These are phyloP conservation scores for Tautogolabrus adspersus DNA, from an alignment of 2,113 vertebrate genomes.

Conservation along the genomic window DNA sequence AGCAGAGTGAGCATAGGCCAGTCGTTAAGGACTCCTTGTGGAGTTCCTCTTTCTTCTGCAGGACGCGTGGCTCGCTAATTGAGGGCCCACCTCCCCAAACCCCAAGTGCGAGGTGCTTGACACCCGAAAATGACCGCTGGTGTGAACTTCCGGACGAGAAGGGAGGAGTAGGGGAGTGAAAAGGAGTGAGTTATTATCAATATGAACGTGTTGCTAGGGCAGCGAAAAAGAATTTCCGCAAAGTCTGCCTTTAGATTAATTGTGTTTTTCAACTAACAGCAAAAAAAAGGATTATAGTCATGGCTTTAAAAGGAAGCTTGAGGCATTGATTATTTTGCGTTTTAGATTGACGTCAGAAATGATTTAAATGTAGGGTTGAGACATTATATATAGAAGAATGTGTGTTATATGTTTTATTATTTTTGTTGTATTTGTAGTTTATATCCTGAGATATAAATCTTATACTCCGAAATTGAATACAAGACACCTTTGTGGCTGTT, in stretches of 20 bases:
- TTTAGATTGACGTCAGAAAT: too few species aligned
- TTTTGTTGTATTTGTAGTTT: too few species aligned
- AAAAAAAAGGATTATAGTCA: too few species aligned
- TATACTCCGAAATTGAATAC: too few species aligned
- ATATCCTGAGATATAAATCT: too few species aligned
- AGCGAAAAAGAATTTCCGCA: neutral
- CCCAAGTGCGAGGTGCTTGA: slow-evolving; percentile 62
- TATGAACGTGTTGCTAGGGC: neutral
- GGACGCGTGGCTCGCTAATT: slow-evolving; percentile 79
- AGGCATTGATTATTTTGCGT: too few species aligned
- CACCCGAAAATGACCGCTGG: slow-evolving; percentile 55
- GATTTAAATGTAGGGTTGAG: too few species aligned
- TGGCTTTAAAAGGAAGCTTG: too few species aligned
- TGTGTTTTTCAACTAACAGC: neutral
- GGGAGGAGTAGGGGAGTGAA: neutral
- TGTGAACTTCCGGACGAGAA: slow-evolving; percentile 25
- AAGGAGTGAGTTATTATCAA: slow-evolving; percentile 21
- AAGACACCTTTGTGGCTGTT: too few species aligned
- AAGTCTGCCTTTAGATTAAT: too few species aligned
- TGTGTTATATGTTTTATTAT: too few species aligned
- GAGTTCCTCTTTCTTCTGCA: slow-evolving; percentile 74
- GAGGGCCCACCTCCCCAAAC: slow-evolving; percentile 60
- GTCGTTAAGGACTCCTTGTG: slow-evolving; percentile 72
- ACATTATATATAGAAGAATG: too few species aligned
- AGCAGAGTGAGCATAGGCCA: slow-evolving; percentile 65